Percentiles rank a stretch among this genome's conserved stretches.
phyloP scores from a whole-genome alignment of 92 coral and sea anemone genomes.

The Bergia puertoricense region DNA sequence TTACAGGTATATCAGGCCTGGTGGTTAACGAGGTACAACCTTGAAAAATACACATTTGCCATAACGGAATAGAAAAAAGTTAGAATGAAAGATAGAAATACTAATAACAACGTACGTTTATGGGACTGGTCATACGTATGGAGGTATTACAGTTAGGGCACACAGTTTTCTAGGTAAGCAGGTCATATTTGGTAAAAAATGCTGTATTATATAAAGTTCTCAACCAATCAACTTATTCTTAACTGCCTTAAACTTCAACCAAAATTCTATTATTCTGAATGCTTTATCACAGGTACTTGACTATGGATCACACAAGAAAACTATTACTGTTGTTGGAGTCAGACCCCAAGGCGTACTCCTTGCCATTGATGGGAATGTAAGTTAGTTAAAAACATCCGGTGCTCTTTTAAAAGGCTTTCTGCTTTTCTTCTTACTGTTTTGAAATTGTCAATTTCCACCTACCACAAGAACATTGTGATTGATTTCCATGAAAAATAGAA shows the following conservation, averaged over 20 bases:
- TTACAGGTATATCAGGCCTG: no score
- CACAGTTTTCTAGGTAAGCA: no score
- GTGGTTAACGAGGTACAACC: not conserved
- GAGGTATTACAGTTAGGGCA: no score
- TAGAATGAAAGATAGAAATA: no score
- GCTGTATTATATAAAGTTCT: no score
- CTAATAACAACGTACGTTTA: no score
- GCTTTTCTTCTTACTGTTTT: not conserved
- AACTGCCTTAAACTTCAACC: not conserved
- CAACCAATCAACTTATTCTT: no score
- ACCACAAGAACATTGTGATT: not conserved
- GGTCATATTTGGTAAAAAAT: no score
- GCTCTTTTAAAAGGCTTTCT: not conserved
- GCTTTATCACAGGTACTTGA: slow-evolving; percentile 70
- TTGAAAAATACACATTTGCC: no score
- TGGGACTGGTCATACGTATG: no score
- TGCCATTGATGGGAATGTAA: slow-evolving; percentile 95
- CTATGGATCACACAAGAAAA: slow-evolving; percentile 96
- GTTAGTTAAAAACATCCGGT: slow-evolving; percentile 24
- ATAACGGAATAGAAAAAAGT: no score
- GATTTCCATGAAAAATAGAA: not conserved
- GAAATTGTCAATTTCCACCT: not conserved
- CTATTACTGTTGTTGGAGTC: slow-evolving; percentile 85
- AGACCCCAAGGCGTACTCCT: slow-evolving; percentile 89
- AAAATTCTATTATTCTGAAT: no score